These are phyloP conservation scores for Acinonyx jubatus DNA, from an alignment of 2,113 vertebrate genomes.

Conservation along the genomic window DNA sequence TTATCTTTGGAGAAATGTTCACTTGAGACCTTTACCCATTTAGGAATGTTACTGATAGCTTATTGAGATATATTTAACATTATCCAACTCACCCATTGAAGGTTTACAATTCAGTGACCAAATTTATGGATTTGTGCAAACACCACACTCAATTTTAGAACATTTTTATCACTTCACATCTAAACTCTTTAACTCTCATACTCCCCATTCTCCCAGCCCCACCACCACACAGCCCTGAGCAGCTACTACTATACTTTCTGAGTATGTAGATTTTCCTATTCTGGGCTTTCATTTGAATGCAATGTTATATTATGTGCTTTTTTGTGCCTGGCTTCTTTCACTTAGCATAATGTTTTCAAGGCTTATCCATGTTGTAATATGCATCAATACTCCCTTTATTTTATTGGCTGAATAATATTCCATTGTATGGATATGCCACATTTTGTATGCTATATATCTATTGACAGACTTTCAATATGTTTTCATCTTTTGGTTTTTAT, in stretches of 20 bases:
- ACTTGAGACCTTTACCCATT: neutral
- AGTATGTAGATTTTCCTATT: neutral
- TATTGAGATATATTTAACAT: neutral
- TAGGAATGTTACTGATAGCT: neutral
- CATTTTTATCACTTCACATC: neutral
- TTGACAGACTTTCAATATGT: neutral
- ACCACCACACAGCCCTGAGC: neutral
- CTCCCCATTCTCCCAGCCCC: neutral
- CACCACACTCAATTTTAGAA: neutral
- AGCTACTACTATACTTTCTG: neutral
- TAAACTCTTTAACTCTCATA: neutral
- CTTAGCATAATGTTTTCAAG: neutral
- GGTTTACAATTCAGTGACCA: neutral
- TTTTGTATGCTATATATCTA: neutral
- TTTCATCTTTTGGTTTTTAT: neutral
- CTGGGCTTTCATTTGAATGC: neutral
- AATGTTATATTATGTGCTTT: neutral
- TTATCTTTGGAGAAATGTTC: neutral
- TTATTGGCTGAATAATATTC: neutral
- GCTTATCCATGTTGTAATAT: neutral
- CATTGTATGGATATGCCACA: neutral
- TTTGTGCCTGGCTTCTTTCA: neutral
- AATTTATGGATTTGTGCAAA: neutral
- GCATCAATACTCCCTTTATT: neutral
- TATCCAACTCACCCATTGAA: neutral